phyloP scores from a whole-genome alignment of 2,113 vertebrate species.

The Leptocoma aspasia region DNA sequence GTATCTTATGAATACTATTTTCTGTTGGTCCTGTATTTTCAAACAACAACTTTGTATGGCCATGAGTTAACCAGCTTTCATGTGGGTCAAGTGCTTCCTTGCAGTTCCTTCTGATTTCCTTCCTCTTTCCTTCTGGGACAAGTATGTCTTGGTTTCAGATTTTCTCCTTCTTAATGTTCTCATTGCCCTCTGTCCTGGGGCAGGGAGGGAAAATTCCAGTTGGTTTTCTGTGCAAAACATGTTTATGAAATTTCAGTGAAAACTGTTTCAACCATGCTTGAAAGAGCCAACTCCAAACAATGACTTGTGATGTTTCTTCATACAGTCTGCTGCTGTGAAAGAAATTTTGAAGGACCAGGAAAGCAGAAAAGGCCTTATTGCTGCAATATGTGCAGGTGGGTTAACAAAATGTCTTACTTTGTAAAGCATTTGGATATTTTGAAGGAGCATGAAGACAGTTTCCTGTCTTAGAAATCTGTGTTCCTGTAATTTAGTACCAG shows the following conservation, averaged over 20 bases:
- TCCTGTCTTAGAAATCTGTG: background rate
- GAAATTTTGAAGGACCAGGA: constrained; percentile 92
- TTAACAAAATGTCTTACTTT: background rate
- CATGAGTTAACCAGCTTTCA: background rate
- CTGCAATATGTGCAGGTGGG: constrained; percentile 96
- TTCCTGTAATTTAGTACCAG: background rate
- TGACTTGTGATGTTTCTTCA: background rate
- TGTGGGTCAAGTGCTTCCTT: background rate
- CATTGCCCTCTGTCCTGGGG: background rate
- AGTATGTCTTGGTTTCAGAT: background rate
- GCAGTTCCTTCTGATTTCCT: background rate
- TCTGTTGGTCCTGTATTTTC: background rate
- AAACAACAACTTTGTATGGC: background rate
- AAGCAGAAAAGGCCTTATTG: constrained; percentile 89
- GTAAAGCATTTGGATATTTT: background rate
- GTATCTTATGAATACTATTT: background rate
- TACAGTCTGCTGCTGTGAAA: constrained; percentile 88
- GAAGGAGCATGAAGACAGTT: background rate
- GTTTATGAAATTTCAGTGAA: background rate
- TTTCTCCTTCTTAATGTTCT: background rate
- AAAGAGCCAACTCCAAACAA: background rate
- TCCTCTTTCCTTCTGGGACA: background rate
- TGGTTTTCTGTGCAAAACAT: background rate
- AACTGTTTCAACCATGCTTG: background rate
- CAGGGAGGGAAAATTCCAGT: background rate